Evolutionary conservation across 2,888 invertebrate species (phyloP).

Genomic region (Xiphydria camelus): DNA sequence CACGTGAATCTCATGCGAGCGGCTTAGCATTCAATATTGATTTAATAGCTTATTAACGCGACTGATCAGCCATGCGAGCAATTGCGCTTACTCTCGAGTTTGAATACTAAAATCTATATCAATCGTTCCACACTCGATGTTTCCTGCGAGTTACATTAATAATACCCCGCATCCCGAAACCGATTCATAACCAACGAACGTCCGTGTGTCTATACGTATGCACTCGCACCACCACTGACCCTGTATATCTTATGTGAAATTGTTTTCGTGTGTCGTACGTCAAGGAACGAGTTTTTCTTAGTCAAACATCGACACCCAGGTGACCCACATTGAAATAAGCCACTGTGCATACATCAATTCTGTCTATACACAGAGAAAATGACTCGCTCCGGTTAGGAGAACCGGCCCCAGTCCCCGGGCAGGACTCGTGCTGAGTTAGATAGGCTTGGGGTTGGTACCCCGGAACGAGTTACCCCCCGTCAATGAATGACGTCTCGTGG

Average conservation of each 20-base stretch:
- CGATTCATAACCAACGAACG: too few species aligned
- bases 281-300: too few species aligned
- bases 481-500: too few species aligned
- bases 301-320: constrained; percentile 42
- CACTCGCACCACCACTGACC: too few species aligned
- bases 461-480: too few species aligned
- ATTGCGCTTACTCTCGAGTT: constrained; percentile 36
- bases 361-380: background rate
- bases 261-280: too few species aligned
- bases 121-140: background rate
- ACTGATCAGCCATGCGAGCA: constrained; percentile 34
- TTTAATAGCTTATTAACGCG: constrained; percentile 49
- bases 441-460: background rate
- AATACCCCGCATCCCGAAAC: too few species aligned
- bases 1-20: constrained; percentile 44
- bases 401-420: background rate
- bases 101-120: background rate
- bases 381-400: too few species aligned
- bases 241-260: too few species aligned
- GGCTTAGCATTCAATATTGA: constrained; percentile 43
- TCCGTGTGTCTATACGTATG: too few species aligned
- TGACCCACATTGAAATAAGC: constrained; percentile 44
- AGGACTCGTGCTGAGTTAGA: background rate
- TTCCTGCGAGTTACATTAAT: background rate
- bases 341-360: constrained; percentile 41